Evolutionary conservation across 2,888 invertebrate species (phyloP).

Genomic region (Philaethria dido): DNA sequence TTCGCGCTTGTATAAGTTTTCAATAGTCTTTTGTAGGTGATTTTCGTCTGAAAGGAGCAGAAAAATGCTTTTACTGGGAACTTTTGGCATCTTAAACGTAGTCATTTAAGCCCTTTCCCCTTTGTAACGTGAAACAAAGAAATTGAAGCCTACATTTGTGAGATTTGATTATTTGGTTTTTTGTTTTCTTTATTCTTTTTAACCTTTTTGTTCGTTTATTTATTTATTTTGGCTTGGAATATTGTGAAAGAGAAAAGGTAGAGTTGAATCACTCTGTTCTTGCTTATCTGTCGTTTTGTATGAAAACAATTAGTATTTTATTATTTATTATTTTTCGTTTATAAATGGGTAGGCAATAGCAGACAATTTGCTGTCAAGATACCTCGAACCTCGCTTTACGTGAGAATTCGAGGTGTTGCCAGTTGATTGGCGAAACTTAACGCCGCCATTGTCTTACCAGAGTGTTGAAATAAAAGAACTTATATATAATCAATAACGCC

Average conservation of each 20-base stretch:
- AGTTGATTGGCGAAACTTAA: too few relatives aligned
- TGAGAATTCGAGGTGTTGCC: too few relatives aligned
- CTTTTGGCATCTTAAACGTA: neutral
- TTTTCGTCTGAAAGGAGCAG: neutral
- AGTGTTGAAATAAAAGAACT: too few relatives aligned
- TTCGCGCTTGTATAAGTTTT: neutral
- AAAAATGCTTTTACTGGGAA: neutral
- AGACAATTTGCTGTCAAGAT: too few relatives aligned
- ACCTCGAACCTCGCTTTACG: too few relatives aligned
- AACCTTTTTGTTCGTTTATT: neutral
- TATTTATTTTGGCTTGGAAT: neutral
- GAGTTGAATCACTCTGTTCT: neutral
- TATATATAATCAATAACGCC: too few relatives aligned
- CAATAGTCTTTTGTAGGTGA: neutral
- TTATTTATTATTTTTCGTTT: too few relatives aligned
- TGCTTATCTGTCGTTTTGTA: neutral
- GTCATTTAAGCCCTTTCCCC: slow-evolving; percentile 2
- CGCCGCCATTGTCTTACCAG: too few relatives aligned
- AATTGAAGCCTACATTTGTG: slow-evolving; percentile 8
- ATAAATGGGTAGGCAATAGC: too few relatives aligned
- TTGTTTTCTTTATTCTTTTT: neutral
- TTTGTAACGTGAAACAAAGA: slow-evolving; percentile 13
- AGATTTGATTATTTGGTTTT: slow-evolving; percentile 13
- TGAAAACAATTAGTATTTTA: neutral
- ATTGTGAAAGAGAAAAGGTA: neutral